A percentile compares a stretch with the other conserved stretches of the same genome.
Evolutionary conservation across 2,888 invertebrate species (phyloP).

Genomic region (Trachelus iudaicus): DNA sequence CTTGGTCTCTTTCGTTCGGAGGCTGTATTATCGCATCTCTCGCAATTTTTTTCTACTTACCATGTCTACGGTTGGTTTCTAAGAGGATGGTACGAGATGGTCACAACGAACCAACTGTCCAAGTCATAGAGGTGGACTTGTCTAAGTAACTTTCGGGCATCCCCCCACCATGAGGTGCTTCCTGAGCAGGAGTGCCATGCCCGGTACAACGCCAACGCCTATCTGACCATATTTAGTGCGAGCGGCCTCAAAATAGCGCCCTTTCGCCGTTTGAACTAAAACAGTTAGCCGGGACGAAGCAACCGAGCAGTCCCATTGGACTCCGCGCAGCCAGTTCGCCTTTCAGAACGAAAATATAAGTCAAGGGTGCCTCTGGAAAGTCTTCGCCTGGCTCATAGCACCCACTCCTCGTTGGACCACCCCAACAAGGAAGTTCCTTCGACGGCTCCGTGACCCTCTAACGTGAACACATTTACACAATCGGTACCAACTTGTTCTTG

Average conservation of each 20-base stretch:
- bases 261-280: slow-evolving; percentile 58
- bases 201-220: slow-evolving; percentile 56
- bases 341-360: slow-evolving; percentile 39
- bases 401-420: not conserved
- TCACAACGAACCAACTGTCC: slow-evolving; percentile 64
- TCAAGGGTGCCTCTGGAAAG: slow-evolving; percentile 41
- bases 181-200: slow-evolving; percentile 52
- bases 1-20: not conserved
- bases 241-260: slow-evolving; percentile 63
- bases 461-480: not conserved
- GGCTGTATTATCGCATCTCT: not conserved
- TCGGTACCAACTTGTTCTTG: not conserved
- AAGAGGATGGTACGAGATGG: slow-evolving; percentile 59
- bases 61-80: slow-evolving; percentile 56
- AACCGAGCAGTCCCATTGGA: slow-evolving; percentile 9
- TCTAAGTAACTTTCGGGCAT: slow-evolving; percentile 62
- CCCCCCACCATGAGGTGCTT: slow-evolving; percentile 50
- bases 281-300: slow-evolving; percentile 50
- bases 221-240: slow-evolving; percentile 66
- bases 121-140: slow-evolving; percentile 60
- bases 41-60: slow-evolving; percentile 46
- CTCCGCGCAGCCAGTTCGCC: slow-evolving; percentile 14
- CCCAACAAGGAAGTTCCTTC: not conserved
- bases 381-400: not conserved
- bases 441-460: not conserved